Base-by-base conservation (phyloP, 2,797 vertebrate genomes). In the Alca torda region DNA sequence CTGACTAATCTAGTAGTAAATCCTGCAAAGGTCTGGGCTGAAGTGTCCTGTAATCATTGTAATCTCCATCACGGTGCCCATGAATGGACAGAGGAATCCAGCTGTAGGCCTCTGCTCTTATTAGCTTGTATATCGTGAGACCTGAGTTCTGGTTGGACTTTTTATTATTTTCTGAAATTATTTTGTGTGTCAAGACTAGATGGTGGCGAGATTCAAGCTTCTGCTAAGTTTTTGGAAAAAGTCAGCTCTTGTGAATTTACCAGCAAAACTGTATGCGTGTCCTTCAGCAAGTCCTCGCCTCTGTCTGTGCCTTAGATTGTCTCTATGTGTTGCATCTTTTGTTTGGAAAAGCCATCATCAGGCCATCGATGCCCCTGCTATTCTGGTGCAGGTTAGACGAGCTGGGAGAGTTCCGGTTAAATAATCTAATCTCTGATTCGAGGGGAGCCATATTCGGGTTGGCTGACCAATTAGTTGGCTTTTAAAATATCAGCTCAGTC, bases 231-330 rank as follows among this genome's bases (percentile, higher is more conserved):
- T 57, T 20, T 13, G 25, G 7, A 51, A 79, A 65, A 43, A 51
- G 25, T 18, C 28, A 25, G 8, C 25, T 60, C 13, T 37, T 51
- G 30, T 61, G 56, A 37, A 50, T 90, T 51, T 81, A 74, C 16
- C 31, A 61, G 30, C n/a, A 43, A 45, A 61, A 57, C 2, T 5
- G 5, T 19, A 3, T 1, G 5, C 3, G 0, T 26, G 54, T n/a
- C 69, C 65, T 65, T 50, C 41, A 24, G 60, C 37, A 51, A 43
- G 20, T 14, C 48, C 75, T 54, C 23, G 50, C 19, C 37, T 31
- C 11, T n/a, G 14, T 6, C 25, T 30, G 72, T 56, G 48, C 74
- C 51, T 84, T 19, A 31, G 13, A 3, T 37, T 56, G 15, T 30
- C 50, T 41, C 39, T 41, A 0, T 16, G 5, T 3, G 16, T 41